Evolutionary conservation across 2,797 vertebrate species (phyloP), one percentile per base, ranked within the genome.

Genomic region (Macrochelys suwanniensis): DNA sequence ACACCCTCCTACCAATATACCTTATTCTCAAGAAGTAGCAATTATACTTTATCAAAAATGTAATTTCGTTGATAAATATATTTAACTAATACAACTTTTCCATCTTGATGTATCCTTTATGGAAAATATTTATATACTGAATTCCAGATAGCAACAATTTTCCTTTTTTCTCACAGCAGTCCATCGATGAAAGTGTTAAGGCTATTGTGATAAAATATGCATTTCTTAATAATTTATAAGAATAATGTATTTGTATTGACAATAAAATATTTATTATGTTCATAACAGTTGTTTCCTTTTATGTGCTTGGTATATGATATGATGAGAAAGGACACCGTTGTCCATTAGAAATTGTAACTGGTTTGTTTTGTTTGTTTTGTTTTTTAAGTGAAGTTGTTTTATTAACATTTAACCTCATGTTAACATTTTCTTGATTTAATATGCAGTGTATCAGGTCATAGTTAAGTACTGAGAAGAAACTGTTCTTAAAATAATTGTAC

Each of bases 181-280:
- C 95, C 51, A 53, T 87, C 59, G 51, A 91, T 95, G 77, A 37
- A 71, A 92, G 50, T 89, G 74, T 91, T 96, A 93, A 96, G 65
- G 54, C 26, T 94, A 53, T 92, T 82, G 89, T 90, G 91, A 91
- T 74, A 91, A 31, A 8, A 2, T 42, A 42, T 57, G 82, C 80
- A 26, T 92, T 95, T 96, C 89, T 86, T 92, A 80, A 68, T 85
- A 28, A 61, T 92, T 96, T 91, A 56, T 95, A 92, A 84, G 87
- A 94, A 82, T 87, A 51, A 91, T 85, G 49, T 87, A 97, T 71
- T 96, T 78, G 78, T 91, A 92, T 92, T 57, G 88, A 28, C 74
- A 47, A 28, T 76, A 47, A 26, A 47, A 93, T 68, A 89, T 88
- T 45, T 95, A 47, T 91, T 85, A n/a, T 94, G 45, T 95, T 96